Conservation (phyloP, 2,888 invertebrate genomes). For the Tigriopus californicus region DNA sequence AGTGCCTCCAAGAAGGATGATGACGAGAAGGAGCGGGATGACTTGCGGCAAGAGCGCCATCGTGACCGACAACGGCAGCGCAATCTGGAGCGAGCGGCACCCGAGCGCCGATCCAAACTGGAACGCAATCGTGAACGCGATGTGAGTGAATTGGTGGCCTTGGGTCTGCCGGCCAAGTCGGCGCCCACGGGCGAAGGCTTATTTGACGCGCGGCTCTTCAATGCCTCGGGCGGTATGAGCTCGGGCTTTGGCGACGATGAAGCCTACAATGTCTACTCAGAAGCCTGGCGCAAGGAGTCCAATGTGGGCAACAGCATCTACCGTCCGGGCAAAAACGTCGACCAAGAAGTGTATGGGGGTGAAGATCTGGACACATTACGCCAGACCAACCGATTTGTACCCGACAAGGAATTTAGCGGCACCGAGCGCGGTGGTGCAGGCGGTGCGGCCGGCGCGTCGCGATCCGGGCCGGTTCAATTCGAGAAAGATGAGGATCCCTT, state of each 20-base stretch:
- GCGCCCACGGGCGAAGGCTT: slow-evolving; percentile 50
- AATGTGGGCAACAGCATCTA: slow-evolving; percentile 74
- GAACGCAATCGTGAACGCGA: slow-evolving; percentile 83
- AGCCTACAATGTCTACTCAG: slow-evolving; percentile 91
- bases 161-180: slow-evolving; percentile 75
- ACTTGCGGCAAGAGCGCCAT: slow-evolving; percentile 67
- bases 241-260: slow-evolving; percentile 93
- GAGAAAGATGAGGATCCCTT: slow-evolving; percentile 65
- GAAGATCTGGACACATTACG: slow-evolving; percentile 68
- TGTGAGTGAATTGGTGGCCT: slow-evolving; percentile 93
- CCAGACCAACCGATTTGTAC: slow-evolving; percentile 50
- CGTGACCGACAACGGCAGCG: slow-evolving; percentile 79
- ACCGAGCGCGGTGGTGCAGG: slow-evolving; percentile 44
- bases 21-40: slow-evolving; percentile 61
- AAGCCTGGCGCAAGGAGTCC: slow-evolving; percentile 84
- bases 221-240: slow-evolving; percentile 79
- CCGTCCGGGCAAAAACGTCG: slow-evolving; percentile 64
- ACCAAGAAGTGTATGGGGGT: slow-evolving; percentile 67
- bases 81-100: slow-evolving; percentile 78
- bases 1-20: slow-evolving; percentile 24
- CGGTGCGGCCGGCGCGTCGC: slow-evolving; percentile 32
- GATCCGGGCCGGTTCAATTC: slow-evolving; percentile 92
- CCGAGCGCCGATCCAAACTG: slow-evolving; percentile 70
- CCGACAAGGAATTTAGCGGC: slow-evolving; percentile 90
- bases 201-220: slow-evolving; percentile 90